These are phyloP conservation scores for Xestia sexstrigata DNA, from an alignment of 2,888 invertebrate species.

Conservation along the genomic window DNA sequence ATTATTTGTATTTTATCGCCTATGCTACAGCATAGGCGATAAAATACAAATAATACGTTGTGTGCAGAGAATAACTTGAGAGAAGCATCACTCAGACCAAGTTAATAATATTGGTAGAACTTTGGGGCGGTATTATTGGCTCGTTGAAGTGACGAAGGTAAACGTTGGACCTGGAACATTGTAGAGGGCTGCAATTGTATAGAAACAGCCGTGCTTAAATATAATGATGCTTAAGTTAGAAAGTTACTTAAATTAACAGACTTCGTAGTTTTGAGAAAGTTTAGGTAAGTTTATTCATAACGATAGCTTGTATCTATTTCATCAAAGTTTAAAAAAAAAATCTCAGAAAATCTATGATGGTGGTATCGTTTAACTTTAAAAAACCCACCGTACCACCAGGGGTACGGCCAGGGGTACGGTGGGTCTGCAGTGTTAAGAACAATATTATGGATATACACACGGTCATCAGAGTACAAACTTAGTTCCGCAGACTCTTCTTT, in stretches of 20 bases:
- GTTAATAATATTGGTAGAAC: slow-evolving; percentile 7
- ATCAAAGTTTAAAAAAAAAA: too few relatives aligned
- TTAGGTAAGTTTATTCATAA: not conserved
- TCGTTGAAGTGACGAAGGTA: slow-evolving; percentile 31
- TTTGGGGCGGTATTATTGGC: slow-evolving; percentile 4
- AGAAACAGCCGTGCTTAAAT: not conserved
- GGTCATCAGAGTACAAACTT: too few relatives aligned
- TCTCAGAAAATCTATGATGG: too few relatives aligned
- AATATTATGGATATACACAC: too few relatives aligned
- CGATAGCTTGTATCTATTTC: not conserved
- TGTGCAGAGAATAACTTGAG: not conserved
- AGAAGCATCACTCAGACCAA: slow-evolving; percentile 8
- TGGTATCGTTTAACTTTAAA: too few relatives aligned
- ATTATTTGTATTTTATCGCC: too few relatives aligned
- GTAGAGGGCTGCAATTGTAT: not conserved
- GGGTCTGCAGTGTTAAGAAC: too few relatives aligned
- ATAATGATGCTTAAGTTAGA: not conserved
- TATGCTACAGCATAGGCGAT: not conserved
- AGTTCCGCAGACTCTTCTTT: too few relatives aligned
- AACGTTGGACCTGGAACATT: not conserved
- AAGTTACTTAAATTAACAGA: not conserved
- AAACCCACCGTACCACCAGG: too few relatives aligned
- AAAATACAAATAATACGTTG: slow-evolving; percentile 6
- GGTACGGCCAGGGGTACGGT: too few relatives aligned
- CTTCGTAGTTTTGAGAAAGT: not conserved